Base-by-base conservation (phyloP, 1,140 invertebrate species). In the Drosophila nigromelanica region DNA sequence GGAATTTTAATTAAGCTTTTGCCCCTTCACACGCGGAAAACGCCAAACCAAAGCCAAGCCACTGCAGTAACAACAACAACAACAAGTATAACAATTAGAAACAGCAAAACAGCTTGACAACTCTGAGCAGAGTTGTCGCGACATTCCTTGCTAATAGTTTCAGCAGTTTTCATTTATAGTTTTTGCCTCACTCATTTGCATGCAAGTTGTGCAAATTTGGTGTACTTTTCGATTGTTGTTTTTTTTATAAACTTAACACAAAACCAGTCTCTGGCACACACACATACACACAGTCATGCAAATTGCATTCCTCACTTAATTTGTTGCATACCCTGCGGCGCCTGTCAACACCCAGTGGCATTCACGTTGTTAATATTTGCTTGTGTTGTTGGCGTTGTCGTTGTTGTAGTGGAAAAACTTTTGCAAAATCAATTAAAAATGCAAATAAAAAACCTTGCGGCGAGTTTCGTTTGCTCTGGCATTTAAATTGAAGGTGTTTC, bases 1-100 rank as follows among this genome's bases (percentile, higher is more conserved):
- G 89, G 81, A 91, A 91, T 91, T 91, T 91, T 91, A 91, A 91
- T 91, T 91, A 91, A 91, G 91, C 73, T 90, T 91, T 80, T 83
- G 75, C 75, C 76, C 76, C 73, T 63, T 66, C 52, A 55, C 74
- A 78, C 77, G 73, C 80, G 80, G 56, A 69, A 66, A 78, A 64
- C 54, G 40, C 40, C 50, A 43, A 43, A 40, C 47, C 43, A 73
- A 42, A 50, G 48, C 47, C 30, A 18, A 61, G 47, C 56, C 40
- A 48, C 39, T 45, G 24, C 52, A 61, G 12, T 43, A 59, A 64
- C 60, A 79, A 50, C 39, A 61, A 48, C 37, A 71, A 79, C 56
- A 77, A 73, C 60, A 60, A 66, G 60, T 52, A 62, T 59, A 51
- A 67, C 58, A 70, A 70, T 61, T 61, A 70, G 45, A 62, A 56